Conservation (phyloP, 2,797 vertebrate species). For the Linurgus olivaceus region DNA sequence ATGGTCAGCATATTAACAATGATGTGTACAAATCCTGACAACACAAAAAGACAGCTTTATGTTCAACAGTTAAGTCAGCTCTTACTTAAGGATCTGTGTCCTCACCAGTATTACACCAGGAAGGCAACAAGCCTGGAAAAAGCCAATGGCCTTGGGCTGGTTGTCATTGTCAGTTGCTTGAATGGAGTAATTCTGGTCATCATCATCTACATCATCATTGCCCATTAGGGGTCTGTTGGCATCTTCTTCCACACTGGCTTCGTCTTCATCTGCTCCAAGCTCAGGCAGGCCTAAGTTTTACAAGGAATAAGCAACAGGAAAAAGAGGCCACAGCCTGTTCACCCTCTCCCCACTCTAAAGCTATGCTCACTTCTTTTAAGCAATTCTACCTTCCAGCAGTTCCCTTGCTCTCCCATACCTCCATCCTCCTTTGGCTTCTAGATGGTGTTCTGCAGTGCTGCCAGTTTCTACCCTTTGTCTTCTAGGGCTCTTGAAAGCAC, state of each 20-base stretch:
- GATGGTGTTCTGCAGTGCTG: slow-evolving; percentile 36
- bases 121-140: slow-evolving; percentile 90
- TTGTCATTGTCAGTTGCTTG: slow-evolving; percentile 70
- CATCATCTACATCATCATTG: slow-evolving; percentile 74
- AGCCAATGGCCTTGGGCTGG: slow-evolving; percentile 81
- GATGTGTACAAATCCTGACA: background rate
- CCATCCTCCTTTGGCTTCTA: slow-evolving; percentile 62
- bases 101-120: slow-evolving; percentile 92
- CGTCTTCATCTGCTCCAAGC: slow-evolving; percentile 71
- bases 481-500: slow-evolving; percentile 54
- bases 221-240: slow-evolving; percentile 88
- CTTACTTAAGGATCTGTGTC: background rate
- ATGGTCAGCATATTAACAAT: background rate
- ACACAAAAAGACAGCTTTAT: background rate
- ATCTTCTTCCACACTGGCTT: slow-evolving; percentile 72
- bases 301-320: background rate
- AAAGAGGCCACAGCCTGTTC: background rate
- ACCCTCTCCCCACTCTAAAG: slow-evolving; percentile 10
- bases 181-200: slow-evolving; percentile 72
- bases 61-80: background rate
- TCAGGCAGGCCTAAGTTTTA: slow-evolving; percentile 81
- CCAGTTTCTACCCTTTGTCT: slow-evolving; percentile 61
- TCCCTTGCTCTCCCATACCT: slow-evolving; percentile 59
- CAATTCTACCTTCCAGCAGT: slow-evolving; percentile 4
- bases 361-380: background rate